Conservation (phyloP, 2,888 invertebrate species). For the Deilephila elpenor region DNA sequence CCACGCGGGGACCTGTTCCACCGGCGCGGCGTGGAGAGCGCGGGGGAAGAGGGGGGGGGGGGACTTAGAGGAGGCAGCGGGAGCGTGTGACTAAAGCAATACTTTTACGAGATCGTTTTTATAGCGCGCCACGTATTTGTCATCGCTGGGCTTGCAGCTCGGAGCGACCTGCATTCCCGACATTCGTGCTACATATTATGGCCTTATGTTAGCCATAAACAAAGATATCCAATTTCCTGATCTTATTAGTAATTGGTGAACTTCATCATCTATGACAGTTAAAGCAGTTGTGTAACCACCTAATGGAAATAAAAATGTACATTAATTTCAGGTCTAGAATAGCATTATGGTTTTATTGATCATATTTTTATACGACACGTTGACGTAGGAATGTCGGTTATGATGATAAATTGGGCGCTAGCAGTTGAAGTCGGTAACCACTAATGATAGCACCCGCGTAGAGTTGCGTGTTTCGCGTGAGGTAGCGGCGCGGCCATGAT, state of each 20-base stretch:
- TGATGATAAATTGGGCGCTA: no score
- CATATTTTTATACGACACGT: no score
- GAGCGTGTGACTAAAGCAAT: slow-evolving; percentile 62
- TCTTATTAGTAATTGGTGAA: no score
- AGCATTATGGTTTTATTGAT: no score
- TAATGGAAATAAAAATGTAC: no score
- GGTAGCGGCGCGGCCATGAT: slow-evolving; percentile 8
- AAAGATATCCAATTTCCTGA: neutral
- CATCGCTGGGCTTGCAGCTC: slow-evolving; percentile 54
- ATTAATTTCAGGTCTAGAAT: no score
- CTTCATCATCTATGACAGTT: no score
- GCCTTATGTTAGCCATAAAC: no score
- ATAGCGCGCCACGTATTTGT: slow-evolving; percentile 80
- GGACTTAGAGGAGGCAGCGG: slow-evolving; percentile 30
- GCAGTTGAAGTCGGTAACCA: no score
- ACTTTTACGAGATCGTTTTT: slow-evolving; percentile 80
- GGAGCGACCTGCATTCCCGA: slow-evolving; percentile 30
- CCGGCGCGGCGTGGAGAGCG: slow-evolving; percentile 29
- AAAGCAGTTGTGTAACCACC: no score
- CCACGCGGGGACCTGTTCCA: neutral
- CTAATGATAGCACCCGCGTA: neutral
- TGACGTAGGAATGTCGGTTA: no score
- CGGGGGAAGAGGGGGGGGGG: slow-evolving; percentile 28
- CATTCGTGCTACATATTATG: neutral
- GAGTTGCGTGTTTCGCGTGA: neutral